A percentile compares a stretch with the other conserved stretches of the same genome.
phyloP scores from a whole-genome alignment of 2,888 invertebrate species.

The Troglohyphantes excavatus region DNA sequence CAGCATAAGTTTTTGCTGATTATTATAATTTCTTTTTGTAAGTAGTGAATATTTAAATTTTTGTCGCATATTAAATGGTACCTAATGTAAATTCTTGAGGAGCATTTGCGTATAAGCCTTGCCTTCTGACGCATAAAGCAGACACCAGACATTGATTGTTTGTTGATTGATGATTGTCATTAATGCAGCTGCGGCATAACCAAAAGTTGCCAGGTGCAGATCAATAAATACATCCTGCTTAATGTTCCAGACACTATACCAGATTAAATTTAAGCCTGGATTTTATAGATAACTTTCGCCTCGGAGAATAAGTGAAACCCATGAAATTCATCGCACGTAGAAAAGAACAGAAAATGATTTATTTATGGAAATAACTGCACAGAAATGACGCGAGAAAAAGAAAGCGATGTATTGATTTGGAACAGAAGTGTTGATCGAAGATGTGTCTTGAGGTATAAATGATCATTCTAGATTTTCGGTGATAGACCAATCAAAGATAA shows the following conservation, averaged over 20 bases:
- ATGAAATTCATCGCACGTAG: not conserved
- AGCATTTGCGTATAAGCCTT: not conserved
- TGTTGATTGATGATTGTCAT: constrained; percentile 41
- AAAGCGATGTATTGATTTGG: not conserved
- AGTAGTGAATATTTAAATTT: too few species aligned
- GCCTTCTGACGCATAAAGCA: not conserved
- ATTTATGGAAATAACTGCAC: not conserved
- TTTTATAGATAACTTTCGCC: not conserved
- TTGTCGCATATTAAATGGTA: too few species aligned
- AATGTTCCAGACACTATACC: not conserved
- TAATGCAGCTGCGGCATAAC: constrained; percentile 22
- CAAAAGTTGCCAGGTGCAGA: not conserved
- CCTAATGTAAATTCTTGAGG: too few species aligned
- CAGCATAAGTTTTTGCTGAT: too few species aligned
- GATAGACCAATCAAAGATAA: too few species aligned
- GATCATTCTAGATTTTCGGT: not conserved
- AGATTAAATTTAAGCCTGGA: not conserved
- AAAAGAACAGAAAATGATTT: not conserved
- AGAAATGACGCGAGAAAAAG: not conserved
- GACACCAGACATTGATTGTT: not conserved
- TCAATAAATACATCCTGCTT: not conserved
- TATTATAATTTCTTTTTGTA: too few species aligned
- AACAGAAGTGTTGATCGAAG: not conserved
- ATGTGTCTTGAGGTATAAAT: not conserved
- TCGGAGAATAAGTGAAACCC: not conserved